These are phyloP conservation scores for Punctoribates punctum DNA, from an alignment of 2,888 invertebrate species.

Conservation along the genomic window DNA sequence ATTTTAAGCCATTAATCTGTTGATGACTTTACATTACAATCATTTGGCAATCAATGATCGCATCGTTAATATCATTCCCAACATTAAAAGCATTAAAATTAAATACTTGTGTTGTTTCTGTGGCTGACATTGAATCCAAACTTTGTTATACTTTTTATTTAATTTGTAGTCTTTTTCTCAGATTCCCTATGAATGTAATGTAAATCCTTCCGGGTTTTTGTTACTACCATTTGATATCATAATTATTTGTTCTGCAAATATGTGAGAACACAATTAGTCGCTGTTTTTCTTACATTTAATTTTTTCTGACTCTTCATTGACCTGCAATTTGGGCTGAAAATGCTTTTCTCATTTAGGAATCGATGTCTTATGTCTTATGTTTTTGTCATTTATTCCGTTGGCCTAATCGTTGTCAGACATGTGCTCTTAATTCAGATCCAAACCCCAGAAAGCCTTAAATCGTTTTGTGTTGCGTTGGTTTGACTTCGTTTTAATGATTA, in stretches of 20 bases:
- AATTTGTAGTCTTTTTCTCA: neutral
- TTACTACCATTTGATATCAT: conserved; percentile 15
- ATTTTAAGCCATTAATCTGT: conserved; percentile 4
- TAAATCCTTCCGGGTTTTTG: conserved; percentile 29
- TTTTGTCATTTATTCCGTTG: neutral
- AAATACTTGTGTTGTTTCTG: neutral
- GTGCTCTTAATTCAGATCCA: conserved; percentile 19
- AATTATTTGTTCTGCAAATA: conserved; percentile 11
- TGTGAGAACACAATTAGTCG: conserved; percentile 5
- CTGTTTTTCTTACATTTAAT: neutral
- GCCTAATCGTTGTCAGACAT: conserved; percentile 32
- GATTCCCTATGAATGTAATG: neutral
- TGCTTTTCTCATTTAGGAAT: neutral
- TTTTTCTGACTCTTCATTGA: neutral
- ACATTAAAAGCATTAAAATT: neutral
- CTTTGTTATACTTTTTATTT: neutral
- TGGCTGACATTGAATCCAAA: conserved; percentile 16
- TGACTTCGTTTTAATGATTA: conserved; percentile 11
- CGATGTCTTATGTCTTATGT: conserved; percentile 8
- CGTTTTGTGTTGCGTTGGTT: neutral
- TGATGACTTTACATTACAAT: conserved; percentile 12
- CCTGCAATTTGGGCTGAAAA: conserved; percentile 1
- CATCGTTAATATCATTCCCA: neutral
- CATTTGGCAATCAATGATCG: neutral
- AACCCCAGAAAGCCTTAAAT: neutral